Conservation (phyloP, 2,797 vertebrate genomes). For the Sebastes reedi region DNA sequence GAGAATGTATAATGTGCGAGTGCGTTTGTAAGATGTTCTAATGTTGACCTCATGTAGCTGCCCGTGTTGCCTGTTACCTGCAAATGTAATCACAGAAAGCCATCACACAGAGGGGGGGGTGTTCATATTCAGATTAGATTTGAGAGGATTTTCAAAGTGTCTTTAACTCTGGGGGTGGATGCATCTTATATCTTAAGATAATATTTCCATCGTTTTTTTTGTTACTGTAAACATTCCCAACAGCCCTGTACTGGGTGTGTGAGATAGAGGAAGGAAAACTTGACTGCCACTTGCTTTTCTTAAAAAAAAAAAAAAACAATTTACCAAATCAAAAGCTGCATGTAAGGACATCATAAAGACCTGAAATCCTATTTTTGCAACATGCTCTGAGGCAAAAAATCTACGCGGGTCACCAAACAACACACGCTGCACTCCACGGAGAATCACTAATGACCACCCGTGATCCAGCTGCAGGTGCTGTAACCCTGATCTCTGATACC, state of each 20-base stretch:
- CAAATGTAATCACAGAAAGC: constrained; percentile 62
- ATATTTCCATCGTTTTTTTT: constrained; percentile 8
- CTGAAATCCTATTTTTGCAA: constrained; percentile 31
- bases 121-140: constrained; percentile 12
- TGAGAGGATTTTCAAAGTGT: constrained; percentile 7
- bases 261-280: constrained; percentile 1
- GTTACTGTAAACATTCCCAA: constrained; percentile 66
- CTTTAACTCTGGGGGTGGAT: constrained; percentile 16
- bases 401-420: background rate
- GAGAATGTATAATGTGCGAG: background rate
- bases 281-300: constrained; percentile 18
- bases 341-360: background rate
- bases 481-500: constrained; percentile 10
- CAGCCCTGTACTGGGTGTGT: background rate
- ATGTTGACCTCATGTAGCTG: constrained; percentile 63
- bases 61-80: constrained; percentile 71
- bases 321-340: constrained; percentile 19
- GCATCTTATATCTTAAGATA: background rate
- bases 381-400: constrained; percentile 20
- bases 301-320: background rate
- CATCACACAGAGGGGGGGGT: constrained; percentile 26
- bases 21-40: constrained; percentile 39
- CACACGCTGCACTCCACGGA: background rate
- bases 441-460: constrained; percentile 34
- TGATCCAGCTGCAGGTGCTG: constrained; percentile 20